A percentile compares a stretch with the other conserved stretches of the same genome.
Conservation (phyloP, 2,113 vertebrate species). For the Euleptes europaea region DNA sequence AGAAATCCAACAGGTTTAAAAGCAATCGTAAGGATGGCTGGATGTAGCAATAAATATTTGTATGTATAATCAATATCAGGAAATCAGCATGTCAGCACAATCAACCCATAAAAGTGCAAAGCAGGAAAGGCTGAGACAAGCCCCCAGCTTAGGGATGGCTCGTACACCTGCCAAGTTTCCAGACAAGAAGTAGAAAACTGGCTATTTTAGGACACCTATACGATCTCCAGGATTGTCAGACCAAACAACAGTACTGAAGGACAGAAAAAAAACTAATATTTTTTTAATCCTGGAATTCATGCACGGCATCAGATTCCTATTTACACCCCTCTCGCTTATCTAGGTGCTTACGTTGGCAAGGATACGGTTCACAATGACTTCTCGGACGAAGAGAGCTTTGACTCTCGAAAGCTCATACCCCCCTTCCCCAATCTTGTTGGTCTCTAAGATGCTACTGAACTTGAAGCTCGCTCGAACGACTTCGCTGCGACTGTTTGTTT, state of each 20-base stretch:
- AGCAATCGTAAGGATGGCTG: neutral
- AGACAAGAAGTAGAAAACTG: neutral
- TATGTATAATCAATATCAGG: neutral
- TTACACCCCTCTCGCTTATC: conserved; percentile 29
- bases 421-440: too few species aligned
- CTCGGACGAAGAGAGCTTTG: too few species aligned
- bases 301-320: conserved; percentile 19
- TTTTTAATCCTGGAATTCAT: neutral
- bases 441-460: too few species aligned
- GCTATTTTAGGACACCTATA: neutral
- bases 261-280: conserved; percentile 10
- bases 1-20: too few species aligned
- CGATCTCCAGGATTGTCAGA: neutral
- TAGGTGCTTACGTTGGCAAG: conserved; percentile 41
- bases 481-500: conserved; percentile 28
- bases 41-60: conserved; percentile 10
- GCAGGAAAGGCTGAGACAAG: neutral
- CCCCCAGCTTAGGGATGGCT: neutral
- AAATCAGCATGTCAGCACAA: conserved; percentile 15
- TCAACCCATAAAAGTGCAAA: neutral
- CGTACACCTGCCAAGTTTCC: neutral
- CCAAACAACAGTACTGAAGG: conserved; percentile 4
- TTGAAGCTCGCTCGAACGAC: neutral
- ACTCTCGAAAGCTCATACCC: too few species aligned
- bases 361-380: neutral